Base-by-base conservation (phyloP, 2,113 vertebrate species). In the Cichladusa arquata region DNA sequence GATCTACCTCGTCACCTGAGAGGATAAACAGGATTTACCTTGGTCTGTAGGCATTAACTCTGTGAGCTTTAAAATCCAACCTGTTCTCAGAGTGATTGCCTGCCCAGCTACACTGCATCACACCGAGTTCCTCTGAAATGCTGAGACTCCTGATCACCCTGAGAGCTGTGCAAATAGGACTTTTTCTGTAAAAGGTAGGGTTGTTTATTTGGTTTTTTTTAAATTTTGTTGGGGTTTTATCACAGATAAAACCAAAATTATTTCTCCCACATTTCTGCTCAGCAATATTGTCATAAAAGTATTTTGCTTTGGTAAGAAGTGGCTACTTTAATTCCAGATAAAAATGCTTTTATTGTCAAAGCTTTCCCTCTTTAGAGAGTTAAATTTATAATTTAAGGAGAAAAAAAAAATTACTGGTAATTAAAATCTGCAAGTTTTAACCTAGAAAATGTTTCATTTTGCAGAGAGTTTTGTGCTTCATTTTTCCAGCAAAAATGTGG, bases 1-100 rank as follows among this genome's bases (percentile, higher is more conserved):
- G 86, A 95, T 88, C 92, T 94, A 65, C 61, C 78, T 88, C 38
- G 3, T 92, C 94, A 95, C 93, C 93, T 90, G 94, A 94, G 91
- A 94, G 87, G 74, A 95, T 92, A 80, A 91, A 86, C 53, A 87
- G 84, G 91, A 90, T 95, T 95, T 96, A 66, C 77, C 48, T 47
- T 36, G 79, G 71, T 83, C 91, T 78, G 72, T 22, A 40, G 69
- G 76, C 92, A 97, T 92, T 94, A 93, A 95, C 91, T 95, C 51
- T 8, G 50, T 29, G 88, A 94, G 90, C 92, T 86, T 88, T 61
- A 78, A 86, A 95, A 94, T 84, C 88, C 86, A 85, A 15, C 60
- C 34, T 81, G 60, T 36, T 94, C 60, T 76, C 51, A n/a, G 72
- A 85, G 82, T 51, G 64, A 93, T 36, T 90, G 94, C 50, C 58